These are phyloP conservation scores for Girardinus metallicus DNA, from an alignment of 2,797 vertebrate genomes.

Conservation along the genomic window DNA sequence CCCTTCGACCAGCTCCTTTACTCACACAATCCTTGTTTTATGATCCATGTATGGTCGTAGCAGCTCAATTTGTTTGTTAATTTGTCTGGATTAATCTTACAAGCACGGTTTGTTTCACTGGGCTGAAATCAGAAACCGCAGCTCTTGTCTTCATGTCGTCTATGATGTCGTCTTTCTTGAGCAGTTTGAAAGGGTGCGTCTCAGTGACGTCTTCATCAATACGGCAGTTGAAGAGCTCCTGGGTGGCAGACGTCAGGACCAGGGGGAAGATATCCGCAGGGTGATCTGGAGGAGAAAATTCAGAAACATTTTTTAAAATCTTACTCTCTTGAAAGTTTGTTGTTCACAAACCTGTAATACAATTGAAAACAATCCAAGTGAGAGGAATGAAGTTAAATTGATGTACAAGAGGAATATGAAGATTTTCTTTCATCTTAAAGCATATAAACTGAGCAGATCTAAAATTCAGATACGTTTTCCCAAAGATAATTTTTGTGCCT, in stretches of 20 bases:
- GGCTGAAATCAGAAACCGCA: conserved; percentile 91
- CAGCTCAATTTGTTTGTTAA: conserved; percentile 12
- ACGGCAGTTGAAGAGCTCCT: conserved; percentile 89
- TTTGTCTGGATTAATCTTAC: conserved; percentile 74
- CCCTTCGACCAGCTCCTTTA: background rate
- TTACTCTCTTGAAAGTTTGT: background rate
- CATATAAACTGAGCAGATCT: background rate
- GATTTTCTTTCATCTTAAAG: background rate
- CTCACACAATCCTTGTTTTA: conserved; percentile 15
- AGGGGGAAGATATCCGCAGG: conserved; percentile 89
- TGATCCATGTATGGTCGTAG: conserved; percentile 39
- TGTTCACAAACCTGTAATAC: background rate
- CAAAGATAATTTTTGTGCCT: background rate
- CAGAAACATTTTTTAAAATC: background rate
- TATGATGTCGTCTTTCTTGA: conserved; percentile 89
- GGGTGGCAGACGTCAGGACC: conserved; percentile 89
- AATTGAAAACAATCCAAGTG: background rate
- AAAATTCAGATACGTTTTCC: background rate
- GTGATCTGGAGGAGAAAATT: conserved; percentile 73
- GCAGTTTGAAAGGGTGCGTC: conserved; percentile 85
- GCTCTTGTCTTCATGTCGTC: conserved; percentile 87
- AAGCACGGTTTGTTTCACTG: conserved; percentile 84
- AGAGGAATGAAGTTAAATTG: background rate
- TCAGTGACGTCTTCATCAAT: conserved; percentile 86
- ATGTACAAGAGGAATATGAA: background rate